These are phyloP conservation scores for Sclerurus mexicanus DNA, from an alignment of 2,113 vertebrate genomes.

Conservation along the genomic window DNA sequence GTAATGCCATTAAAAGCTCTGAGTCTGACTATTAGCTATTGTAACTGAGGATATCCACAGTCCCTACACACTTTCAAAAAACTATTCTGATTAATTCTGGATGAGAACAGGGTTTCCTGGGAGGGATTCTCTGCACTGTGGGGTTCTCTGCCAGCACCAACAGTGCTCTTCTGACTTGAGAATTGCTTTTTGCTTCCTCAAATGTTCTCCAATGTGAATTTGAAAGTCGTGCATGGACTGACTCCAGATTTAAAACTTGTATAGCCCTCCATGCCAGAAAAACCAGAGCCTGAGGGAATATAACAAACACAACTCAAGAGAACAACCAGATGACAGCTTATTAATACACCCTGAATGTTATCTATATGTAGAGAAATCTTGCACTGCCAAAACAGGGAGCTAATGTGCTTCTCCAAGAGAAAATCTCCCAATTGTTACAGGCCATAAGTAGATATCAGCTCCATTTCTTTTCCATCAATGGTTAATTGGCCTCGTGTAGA, in stretches of 20 bases:
- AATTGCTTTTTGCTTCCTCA: conserved; percentile 10
- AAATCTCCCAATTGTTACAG: background rate
- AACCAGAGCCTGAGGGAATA: background rate
- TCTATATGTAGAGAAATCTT: background rate
- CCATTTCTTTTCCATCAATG: background rate
- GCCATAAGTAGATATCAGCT: background rate
- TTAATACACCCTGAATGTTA: background rate
- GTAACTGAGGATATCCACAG: background rate
- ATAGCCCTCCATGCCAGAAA: conserved; percentile 19
- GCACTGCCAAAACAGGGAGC: background rate
- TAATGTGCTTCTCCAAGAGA: background rate
- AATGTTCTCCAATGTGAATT: background rate
- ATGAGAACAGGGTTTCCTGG: background rate
- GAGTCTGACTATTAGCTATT: background rate
- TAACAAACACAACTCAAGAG: background rate
- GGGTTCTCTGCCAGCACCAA: background rate
- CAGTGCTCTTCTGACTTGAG: background rate
- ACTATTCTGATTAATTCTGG: background rate
- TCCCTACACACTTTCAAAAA: background rate
- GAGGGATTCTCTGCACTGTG: background rate
- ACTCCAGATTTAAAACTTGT: conserved; percentile 41
- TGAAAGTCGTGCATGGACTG: conserved; percentile 35
- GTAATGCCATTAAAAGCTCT: background rate
- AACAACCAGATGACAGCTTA: conserved; percentile 28
- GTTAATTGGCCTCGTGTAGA: background rate